Base-by-base conservation (phyloP, 2,113 vertebrate genomes). In the Opisthocomus hoazin region DNA sequence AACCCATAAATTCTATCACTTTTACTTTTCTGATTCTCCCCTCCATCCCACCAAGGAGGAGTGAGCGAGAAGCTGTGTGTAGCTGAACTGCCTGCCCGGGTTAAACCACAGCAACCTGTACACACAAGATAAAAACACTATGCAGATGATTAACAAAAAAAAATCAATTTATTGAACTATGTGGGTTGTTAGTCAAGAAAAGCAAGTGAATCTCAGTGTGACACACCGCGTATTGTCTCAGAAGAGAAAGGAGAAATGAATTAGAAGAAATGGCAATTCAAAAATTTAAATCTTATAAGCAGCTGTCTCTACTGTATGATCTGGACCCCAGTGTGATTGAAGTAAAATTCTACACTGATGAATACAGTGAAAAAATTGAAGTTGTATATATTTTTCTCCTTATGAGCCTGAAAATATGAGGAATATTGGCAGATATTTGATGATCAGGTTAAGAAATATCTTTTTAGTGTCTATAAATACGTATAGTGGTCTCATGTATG, bases 21-120 rank as follows among this genome's bases (percentile, higher is more conserved):
- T 92, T 86, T 32, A 54, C 29, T 5, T 6, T 82, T 50, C 17
- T 1, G 5, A 22, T 53, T 88, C 2, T 66, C 12, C 60, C 29
- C 19, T 43, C 9, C 12, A 27, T 45, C 12, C 8, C 34, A 22
- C 12, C 1, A 1, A 4, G 6, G 15, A 18, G 5, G 12, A 53
- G 5, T 34, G 34, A 89, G 5, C 0, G 0, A 76, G 18, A 1
- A 4, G n/a, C 34, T 75, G 3, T 6, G 6, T 34, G 9, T 6
- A 8, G 17, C 10, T 74, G 24, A 85, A 10, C 6, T 83, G 13
- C 37, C 37, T 53, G 34, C 7, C 4, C 7, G 18, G 30, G 12
- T 63, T 58, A 93, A 93, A 73, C 2, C 10, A 71, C 27, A 71
- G 24, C 8, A 63, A 80, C 27, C 34, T 73, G 5, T 37, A 58